Percentiles rank a stretch among this genome's conserved stretches.
Evolutionary conservation across 2,113 vertebrate genomes (phyloP).

Genomic region (Microtus montanus): DNA sequence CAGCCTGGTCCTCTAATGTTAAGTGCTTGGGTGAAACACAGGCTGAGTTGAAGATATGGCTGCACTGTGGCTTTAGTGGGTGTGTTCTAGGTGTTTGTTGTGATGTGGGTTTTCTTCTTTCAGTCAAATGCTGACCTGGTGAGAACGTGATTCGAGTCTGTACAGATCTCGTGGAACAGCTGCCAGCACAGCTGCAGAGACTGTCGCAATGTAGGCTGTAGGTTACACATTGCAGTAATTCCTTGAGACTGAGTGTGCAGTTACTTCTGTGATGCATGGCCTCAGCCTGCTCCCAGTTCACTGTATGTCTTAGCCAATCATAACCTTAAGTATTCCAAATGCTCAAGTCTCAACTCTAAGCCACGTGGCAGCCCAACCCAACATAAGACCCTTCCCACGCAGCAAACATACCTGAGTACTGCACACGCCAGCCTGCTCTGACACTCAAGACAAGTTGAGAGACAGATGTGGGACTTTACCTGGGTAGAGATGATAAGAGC

Average conservation of each 20-base stretch:
- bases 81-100: fast-evolving
- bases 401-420: slow-evolving; percentile 38
- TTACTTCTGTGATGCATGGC: fast-evolving
- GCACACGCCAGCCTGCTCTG: slow-evolving; percentile 25
- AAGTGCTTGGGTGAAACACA: no score
- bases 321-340: fast-evolving
- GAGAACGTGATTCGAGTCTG: not conserved
- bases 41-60: no score
- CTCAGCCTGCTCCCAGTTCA: not conserved
- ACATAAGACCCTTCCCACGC: not conserved
- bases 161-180: not conserved
- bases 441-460: not conserved
- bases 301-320: not conserved
- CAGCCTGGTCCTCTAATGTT: not conserved
- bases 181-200: fast-evolving
- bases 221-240: no score
- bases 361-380: not conserved
- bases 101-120: not conserved
- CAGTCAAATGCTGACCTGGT: not conserved
- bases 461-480: slow-evolving; percentile 86
- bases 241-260: fast-evolving
- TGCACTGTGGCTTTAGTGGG: fast-evolving
- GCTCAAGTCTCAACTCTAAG: not conserved
- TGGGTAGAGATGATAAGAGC: slow-evolving; percentile 96
- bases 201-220: fast-evolving